Evolutionary conservation across 1,140 invertebrate species (phyloP).

Genomic region (Parasteatoda tepidariorum): DNA sequence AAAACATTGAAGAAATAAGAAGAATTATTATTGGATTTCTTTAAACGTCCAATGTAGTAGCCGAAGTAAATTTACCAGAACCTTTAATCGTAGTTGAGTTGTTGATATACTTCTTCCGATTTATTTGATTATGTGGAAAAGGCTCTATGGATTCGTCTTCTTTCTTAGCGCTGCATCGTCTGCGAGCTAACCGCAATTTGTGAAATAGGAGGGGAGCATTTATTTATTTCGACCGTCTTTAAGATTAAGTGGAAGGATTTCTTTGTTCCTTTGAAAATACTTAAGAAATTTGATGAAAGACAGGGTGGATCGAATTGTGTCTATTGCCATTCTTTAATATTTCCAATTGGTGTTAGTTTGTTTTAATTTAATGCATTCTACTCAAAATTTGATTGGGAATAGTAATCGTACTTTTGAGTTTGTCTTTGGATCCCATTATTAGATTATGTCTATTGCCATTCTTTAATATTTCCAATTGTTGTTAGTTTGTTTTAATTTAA

Average conservation of each 20-base stretch:
- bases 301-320: neutral
- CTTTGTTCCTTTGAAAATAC: neutral
- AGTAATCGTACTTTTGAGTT: too few species aligned
- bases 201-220: neutral
- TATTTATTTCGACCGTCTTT: slow-evolving; percentile 6
- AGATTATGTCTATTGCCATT: too few species aligned
- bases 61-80: slow-evolving; percentile 58
- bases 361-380: too few species aligned
- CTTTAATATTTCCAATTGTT: too few species aligned
- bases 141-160: neutral
- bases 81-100: slow-evolving; percentile 60
- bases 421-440: too few species aligned
- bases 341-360: too few species aligned
- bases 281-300: neutral
- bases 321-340: too few species aligned
- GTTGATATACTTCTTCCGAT: slow-evolving; percentile 55
- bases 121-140: slow-evolving; percentile 59
- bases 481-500: too few species aligned
- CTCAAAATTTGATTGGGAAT: too few species aligned
- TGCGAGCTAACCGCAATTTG: slow-evolving; percentile 18
- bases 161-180: slow-evolving; percentile 11
- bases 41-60: slow-evolving; percentile 40
- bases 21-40: slow-evolving; percentile 61
- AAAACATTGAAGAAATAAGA: slow-evolving; percentile 34
- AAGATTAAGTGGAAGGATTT: neutral